phyloP scores from a whole-genome alignment of 1,140 invertebrate species.

The Schlechtendalia chinensis region DNA sequence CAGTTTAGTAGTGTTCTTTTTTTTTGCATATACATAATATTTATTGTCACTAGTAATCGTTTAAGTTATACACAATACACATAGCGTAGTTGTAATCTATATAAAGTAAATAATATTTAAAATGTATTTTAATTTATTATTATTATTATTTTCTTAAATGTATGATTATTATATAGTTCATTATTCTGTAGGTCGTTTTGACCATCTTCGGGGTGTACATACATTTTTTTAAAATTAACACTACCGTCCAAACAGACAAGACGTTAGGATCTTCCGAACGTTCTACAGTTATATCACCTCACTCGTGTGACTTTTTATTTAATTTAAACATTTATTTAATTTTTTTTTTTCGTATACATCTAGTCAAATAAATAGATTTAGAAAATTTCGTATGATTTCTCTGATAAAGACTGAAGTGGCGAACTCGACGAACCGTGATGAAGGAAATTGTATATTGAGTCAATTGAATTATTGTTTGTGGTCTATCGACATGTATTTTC shows the following conservation, averaged over 20 bases:
- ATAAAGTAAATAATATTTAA: background rate
- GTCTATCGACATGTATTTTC: too few species aligned
- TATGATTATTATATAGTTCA: background rate
- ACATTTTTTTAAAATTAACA: too few species aligned
- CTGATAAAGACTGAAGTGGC: conserved; percentile 5
- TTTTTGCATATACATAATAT: too few species aligned
- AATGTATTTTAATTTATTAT: conserved; percentile 7
- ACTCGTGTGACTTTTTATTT: background rate
- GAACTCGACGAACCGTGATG: background rate
- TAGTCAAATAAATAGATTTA: conserved; percentile 23
- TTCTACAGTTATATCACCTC: background rate
- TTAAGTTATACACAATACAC: too few species aligned
- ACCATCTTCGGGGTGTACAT: background rate
- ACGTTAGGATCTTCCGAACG: background rate
- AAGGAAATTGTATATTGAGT: too few species aligned
- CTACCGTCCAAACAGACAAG: too few species aligned
- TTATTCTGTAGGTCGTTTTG: background rate
- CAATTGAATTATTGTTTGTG: too few species aligned
- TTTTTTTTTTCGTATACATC: conserved; percentile 31
- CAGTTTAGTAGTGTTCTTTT: too few species aligned
- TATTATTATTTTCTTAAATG: background rate
- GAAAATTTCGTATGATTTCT: conserved; percentile 17
- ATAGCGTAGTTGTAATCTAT: conserved; percentile 6
- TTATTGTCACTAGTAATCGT: too few species aligned
- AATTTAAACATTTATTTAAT: background rate